phyloP scores from a whole-genome alignment of 2,113 vertebrate genomes.

The Chaenogobius annularis region DNA sequence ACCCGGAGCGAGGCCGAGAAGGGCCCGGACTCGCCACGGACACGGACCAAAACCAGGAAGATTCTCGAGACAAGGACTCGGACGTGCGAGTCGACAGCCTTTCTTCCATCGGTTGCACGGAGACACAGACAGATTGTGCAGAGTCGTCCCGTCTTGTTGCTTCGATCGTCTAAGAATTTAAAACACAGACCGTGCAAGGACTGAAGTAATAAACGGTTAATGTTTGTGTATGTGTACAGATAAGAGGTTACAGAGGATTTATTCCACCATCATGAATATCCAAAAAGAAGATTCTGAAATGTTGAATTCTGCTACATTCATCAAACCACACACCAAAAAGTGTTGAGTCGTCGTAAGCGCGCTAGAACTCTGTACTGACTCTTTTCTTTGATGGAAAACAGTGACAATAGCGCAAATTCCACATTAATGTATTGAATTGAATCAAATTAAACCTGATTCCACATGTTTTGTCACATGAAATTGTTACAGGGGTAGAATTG shows the following conservation, averaged over 20 bases:
- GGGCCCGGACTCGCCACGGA: constrained; percentile 26
- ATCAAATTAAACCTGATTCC: too few relatives aligned
- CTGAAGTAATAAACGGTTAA: background rate
- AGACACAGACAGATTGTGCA: background rate
- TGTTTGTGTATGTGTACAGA: too few relatives aligned
- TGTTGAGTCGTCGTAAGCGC: too few relatives aligned
- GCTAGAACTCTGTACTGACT: too few relatives aligned
- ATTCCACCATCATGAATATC: background rate
- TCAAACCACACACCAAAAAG: too few relatives aligned
- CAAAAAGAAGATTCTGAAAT: background rate
- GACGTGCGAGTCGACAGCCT: constrained; percentile 57
- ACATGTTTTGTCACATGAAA: too few relatives aligned
- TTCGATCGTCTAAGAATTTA: constrained; percentile 8
- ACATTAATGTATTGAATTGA: too few relatives aligned
- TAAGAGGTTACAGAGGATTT: too few relatives aligned
- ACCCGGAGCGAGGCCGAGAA: constrained; percentile 41
- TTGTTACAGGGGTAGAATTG: too few relatives aligned
- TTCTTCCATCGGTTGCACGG: constrained; percentile 6
- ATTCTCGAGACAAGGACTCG: constrained; percentile 43
- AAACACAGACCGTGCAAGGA: background rate
- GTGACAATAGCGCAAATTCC: too few relatives aligned
- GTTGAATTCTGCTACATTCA: too few relatives aligned
- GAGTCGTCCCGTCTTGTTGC: constrained; percentile 10
- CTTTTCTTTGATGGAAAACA: too few relatives aligned
- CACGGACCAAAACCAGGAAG: constrained; percentile 10